Percentiles rank a stretch among this genome's conserved stretches.
Conservation (phyloP, 2,797 vertebrate genomes). For the Lutjanus campechanus region DNA sequence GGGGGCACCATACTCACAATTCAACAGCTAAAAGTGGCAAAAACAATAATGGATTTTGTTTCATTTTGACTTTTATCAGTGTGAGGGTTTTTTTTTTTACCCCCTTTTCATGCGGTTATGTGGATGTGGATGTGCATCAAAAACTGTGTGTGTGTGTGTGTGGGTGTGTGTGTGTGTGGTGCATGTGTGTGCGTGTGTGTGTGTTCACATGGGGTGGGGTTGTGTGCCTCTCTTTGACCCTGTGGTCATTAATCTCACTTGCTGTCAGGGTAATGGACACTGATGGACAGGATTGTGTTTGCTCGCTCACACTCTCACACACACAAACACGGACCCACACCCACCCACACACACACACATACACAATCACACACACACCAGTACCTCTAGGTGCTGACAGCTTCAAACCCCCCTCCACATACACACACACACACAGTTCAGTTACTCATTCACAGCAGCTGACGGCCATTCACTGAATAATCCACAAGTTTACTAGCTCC, state of each 20-base stretch:
- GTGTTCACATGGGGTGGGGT: constrained; percentile 42
- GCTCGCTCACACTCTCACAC: constrained; percentile 67
- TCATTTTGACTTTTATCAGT: constrained; percentile 1
- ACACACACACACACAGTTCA: constrained; percentile 46
- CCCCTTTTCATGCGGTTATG: not conserved
- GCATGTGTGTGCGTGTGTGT: constrained; percentile 39
- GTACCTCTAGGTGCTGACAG: constrained; percentile 69
- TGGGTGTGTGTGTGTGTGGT: constrained; percentile 41
- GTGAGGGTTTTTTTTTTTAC: constrained; percentile 1
- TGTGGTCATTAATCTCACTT: constrained; percentile 87
- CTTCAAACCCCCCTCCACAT: constrained; percentile 52
- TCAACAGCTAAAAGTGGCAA: not conserved
- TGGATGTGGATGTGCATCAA: constrained; percentile 31
- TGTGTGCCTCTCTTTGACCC: constrained; percentile 78
- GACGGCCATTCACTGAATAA: constrained; percentile 72
- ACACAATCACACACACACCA: constrained; percentile 33
- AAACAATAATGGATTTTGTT: not conserved
- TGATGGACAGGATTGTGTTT: constrained; percentile 82
- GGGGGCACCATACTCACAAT: not conserved
- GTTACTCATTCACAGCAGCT: constrained; percentile 78
- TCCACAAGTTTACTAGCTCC: constrained; percentile 51
- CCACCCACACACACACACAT: constrained; percentile 51
- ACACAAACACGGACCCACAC: constrained; percentile 60
- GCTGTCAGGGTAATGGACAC: constrained; percentile 87
- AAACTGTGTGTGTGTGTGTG: constrained; percentile 18